Conservation (phyloP, 2,113 vertebrate genomes). For the Dolichotis patagonum region DNA sequence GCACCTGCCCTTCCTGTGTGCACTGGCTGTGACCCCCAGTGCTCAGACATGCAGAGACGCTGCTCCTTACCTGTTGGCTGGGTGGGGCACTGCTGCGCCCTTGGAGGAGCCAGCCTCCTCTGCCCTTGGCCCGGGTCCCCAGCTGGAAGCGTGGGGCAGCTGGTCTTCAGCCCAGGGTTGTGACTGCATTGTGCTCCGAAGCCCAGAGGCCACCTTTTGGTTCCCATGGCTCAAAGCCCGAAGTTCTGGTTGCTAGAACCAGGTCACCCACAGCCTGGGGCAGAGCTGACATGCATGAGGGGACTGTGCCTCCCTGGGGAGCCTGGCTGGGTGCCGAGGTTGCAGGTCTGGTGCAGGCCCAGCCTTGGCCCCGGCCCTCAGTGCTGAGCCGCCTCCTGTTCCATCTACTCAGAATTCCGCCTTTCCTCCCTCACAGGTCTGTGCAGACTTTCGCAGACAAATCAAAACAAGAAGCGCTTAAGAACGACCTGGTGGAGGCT, state of each 20-base stretch:
- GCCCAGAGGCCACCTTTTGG: background rate
- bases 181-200: background rate
- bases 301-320: background rate
- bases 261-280: background rate
- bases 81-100: background rate
- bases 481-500: slow-evolving; percentile 95
- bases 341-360: background rate
- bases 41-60: background rate
- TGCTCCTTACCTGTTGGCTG: background rate
- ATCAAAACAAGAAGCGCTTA: slow-evolving; percentile 97
- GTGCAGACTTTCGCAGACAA: slow-evolving; percentile 96
- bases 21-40: background rate
- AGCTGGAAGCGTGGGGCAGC: background rate
- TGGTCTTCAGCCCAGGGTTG: background rate
- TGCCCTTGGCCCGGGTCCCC: background rate
- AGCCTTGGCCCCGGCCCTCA: background rate
- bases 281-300: background rate
- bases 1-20: background rate
- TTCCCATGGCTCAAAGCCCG: background rate
- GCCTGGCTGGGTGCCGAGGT: background rate
- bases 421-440: slow-evolving; percentile 88
- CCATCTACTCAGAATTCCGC: background rate
- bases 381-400: background rate
- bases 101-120: background rate
- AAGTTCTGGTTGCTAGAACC: background rate